A percentile compares a stretch with the other conserved stretches of the same genome.
phyloP scores from a whole-genome alignment of 2,888 invertebrate genomes.

The Pseudococcus jackbeardsleyi region DNA sequence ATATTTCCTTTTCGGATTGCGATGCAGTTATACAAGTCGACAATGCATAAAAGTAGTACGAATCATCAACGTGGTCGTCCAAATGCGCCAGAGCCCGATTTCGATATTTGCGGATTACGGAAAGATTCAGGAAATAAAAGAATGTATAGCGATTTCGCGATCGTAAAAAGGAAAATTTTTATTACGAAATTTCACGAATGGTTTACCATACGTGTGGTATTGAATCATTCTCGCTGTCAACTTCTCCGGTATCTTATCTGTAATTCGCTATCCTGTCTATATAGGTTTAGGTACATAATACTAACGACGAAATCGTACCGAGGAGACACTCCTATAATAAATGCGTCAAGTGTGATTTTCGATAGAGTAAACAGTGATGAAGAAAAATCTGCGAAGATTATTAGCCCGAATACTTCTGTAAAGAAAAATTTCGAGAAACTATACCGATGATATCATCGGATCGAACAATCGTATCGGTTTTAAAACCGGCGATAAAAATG shows the following conservation, averaged over 20 bases:
- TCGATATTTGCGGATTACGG: neutral
- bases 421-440: slow-evolving; percentile 17
- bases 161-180: slow-evolving; percentile 1
- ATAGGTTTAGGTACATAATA: neutral
- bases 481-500: neutral
- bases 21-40: slow-evolving; percentile 18
- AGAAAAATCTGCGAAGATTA: slow-evolving; percentile 49
- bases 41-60: slow-evolving; percentile 2
- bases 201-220: neutral
- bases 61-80: neutral
- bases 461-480: neutral
- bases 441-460: slow-evolving; percentile 34
- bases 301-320: neutral
- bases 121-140: neutral
- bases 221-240: slow-evolving; percentile 14
- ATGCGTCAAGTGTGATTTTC: slow-evolving; percentile 44
- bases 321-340: slow-evolving; percentile 29
- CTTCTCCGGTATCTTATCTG: slow-evolving; percentile 27
- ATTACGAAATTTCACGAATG: neutral
- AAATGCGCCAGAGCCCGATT: neutral
- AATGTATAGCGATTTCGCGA: neutral
- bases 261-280: neutral
- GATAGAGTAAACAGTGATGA: slow-evolving; percentile 51
- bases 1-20: slow-evolving; percentile 50
- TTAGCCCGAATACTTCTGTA: slow-evolving; percentile 5